A percentile compares a stretch with the other conserved stretches of the same genome.
Conservation (phyloP, 2,797 vertebrate genomes). For the Acropternis orthonyx region DNA sequence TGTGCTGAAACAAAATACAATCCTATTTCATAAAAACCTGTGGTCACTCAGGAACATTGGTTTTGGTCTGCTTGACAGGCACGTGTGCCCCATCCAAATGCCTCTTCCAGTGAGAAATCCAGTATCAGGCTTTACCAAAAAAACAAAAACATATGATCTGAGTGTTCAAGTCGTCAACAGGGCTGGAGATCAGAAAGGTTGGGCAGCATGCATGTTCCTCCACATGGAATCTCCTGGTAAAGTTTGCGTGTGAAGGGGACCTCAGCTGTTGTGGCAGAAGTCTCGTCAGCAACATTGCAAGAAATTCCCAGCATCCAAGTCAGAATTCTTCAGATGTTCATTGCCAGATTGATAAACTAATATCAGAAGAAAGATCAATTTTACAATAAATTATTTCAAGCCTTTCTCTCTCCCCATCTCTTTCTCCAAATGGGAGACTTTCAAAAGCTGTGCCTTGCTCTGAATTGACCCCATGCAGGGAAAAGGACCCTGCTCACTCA, state of each 20-base stretch:
- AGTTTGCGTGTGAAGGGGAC: background rate
- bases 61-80: background rate
- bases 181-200: background rate
- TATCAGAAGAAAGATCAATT: background rate
- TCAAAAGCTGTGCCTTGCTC: background rate
- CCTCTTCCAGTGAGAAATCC: background rate
- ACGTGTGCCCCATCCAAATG: background rate
- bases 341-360: constrained; percentile 75
- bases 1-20: background rate
- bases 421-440: background rate
- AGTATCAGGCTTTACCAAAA: background rate
- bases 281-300: background rate
- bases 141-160: background rate
- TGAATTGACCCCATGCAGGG: background rate
- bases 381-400: background rate
- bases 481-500: background rate
- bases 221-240: background rate
- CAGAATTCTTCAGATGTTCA: constrained; percentile 72
- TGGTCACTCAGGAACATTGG: background rate
- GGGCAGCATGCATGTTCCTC: background rate
- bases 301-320: background rate
- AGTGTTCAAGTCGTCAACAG: background rate
- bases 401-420: background rate
- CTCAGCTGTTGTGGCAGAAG: background rate
- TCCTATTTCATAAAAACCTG: background rate